Evolutionary conservation across 1,140 invertebrate species (phyloP).

Genomic region (fruit fly (Drosophila melanogaster)): DNA sequence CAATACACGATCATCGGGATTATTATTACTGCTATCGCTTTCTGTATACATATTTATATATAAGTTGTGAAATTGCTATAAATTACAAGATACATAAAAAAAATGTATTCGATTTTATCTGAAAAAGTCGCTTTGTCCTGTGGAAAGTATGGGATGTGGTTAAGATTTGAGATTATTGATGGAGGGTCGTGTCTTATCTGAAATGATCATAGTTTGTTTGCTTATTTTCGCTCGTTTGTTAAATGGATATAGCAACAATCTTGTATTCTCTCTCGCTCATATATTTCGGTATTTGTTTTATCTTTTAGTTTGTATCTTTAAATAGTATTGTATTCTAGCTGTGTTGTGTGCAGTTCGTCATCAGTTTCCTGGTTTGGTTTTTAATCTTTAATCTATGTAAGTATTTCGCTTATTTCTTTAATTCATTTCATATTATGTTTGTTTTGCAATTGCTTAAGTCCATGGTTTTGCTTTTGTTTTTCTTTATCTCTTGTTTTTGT

Average conservation of each 20-base stretch:
- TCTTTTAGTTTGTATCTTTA: conserved; percentile 53
- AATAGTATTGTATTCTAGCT: conserved; percentile 71
- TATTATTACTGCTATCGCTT: conserved; percentile 30
- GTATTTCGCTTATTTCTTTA: conserved; percentile 52
- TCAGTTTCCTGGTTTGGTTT: conserved; percentile 32
- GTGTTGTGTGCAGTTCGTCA: conserved; percentile 62
- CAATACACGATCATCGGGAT: conserved; percentile 50
- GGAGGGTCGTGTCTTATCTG: conserved; percentile 26
- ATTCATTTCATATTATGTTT: conserved; percentile 50
- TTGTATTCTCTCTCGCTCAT: conserved; percentile 84
- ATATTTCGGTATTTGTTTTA: conserved; percentile 66
- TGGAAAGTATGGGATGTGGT: conserved; percentile 4
- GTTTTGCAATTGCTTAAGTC: conserved; percentile 67
- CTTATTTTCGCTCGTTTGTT: conserved; percentile 48
- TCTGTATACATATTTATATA: conserved; percentile 32
- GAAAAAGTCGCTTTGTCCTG: conserved; percentile 21
- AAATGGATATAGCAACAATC: conserved; percentile 84
- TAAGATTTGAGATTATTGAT: conserved; percentile 19
- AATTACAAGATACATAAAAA: conserved; percentile 58
- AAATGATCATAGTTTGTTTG: conserved; percentile 44
- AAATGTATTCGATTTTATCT: conserved; percentile 35
- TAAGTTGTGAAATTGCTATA: conserved; percentile 49
- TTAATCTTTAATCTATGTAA: conserved; percentile 38
- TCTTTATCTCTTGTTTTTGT: conserved; percentile 24
- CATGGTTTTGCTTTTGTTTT: conserved; percentile 49